Evolutionary conservation across 2,797 vertebrate genomes (phyloP).

Genomic region (Acanthis flammea): DNA sequence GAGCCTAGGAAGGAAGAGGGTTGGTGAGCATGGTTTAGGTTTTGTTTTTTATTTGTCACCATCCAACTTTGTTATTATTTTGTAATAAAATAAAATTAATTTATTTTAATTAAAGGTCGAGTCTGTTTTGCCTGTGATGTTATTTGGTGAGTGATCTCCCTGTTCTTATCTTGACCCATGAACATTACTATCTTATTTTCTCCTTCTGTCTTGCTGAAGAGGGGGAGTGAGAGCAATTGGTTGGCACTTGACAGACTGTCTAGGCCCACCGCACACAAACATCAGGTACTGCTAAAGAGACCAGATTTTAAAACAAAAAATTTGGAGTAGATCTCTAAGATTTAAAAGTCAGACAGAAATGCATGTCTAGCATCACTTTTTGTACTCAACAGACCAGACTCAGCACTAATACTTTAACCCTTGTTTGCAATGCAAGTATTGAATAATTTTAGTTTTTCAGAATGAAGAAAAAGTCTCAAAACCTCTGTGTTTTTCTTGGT

Average conservation of each 20-base stretch:
- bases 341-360: not conserved
- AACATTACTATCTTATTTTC: not conserved
- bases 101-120: not conserved
- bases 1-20: not conserved
- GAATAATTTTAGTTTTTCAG: not conserved
- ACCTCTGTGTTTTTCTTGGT: not conserved
- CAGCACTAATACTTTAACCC: not conserved
- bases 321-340: not conserved
- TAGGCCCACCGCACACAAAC: not conserved
- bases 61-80: not conserved
- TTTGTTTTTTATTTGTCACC: not conserved
- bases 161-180: not conserved
- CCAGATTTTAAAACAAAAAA: not conserved
- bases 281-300: not conserved
- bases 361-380: not conserved
- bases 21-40: not conserved
- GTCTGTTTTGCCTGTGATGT: not conserved
- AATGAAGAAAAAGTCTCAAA: not conserved
- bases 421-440: not conserved
- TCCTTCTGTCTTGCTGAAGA: not conserved
- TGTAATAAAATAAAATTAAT: not conserved
- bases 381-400: not conserved
- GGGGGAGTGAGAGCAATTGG: not conserved
- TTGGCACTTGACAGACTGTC: not conserved
- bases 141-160: not conserved